A percentile compares a stretch with the other conserved stretches of the same genome.
These are phyloP conservation scores for Oriolus oriolus DNA, from an alignment of 2,113 vertebrate species.

Conservation along the genomic window DNA sequence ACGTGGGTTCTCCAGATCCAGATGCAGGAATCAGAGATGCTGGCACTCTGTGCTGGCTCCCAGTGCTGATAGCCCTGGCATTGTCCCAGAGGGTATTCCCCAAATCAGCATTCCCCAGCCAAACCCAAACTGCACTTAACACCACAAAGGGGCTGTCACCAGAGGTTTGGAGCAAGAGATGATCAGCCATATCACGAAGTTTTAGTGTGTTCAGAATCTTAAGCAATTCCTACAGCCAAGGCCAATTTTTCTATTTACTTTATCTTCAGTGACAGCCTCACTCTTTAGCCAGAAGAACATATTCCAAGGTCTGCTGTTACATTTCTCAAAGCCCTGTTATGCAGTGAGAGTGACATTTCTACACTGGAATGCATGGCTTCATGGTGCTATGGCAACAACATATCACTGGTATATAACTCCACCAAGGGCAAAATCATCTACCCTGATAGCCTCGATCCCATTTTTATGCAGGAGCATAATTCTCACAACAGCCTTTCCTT, in stretches of 20 bases:
- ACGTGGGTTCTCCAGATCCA: neutral
- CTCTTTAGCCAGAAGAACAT: neutral
- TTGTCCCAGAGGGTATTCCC: neutral
- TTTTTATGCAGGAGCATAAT: neutral
- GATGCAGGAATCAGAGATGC: neutral
- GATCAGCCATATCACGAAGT: fast-evolving
- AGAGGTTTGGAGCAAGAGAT: neutral
- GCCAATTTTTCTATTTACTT: neutral
- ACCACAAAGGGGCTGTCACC: neutral
- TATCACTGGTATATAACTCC: neutral
- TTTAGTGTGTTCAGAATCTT: neutral
- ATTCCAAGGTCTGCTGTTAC: neutral
- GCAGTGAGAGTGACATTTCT: neutral
- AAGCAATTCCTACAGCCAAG: neutral
- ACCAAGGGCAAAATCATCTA: neutral
- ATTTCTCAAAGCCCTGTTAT: neutral
- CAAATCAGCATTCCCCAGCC: neutral
- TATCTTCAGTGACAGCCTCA: neutral
- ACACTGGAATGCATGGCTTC: neutral
- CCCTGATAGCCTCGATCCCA: neutral
- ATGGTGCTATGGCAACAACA: neutral
- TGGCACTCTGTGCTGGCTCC: neutral
- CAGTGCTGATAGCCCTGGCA: neutral
- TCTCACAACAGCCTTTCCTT: neutral
- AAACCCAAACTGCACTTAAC: neutral